These are phyloP conservation scores for Paramormyrops kingsleyae DNA, from an alignment of 2,113 vertebrate species.

Conservation along the genomic window DNA sequence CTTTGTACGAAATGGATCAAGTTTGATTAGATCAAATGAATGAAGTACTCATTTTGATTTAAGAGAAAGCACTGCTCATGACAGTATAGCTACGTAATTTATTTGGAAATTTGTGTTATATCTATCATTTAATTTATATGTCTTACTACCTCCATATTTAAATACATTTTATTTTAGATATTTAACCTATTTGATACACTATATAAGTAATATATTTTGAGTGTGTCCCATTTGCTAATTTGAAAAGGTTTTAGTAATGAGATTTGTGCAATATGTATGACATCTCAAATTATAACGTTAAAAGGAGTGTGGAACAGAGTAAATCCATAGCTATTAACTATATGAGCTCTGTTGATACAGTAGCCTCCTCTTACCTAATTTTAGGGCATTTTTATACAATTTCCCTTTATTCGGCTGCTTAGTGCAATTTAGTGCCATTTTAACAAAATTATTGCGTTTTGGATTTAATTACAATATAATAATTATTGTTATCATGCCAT, in stretches of 20 bases:
- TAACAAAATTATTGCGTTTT: not conserved
- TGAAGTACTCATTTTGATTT: not conserved
- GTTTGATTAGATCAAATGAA: not conserved
- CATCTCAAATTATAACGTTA: not conserved
- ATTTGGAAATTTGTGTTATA: conserved; percentile 9
- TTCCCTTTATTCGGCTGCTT: conserved; percentile 22
- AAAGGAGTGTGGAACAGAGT: conserved; percentile 13
- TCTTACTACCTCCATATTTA: conserved; percentile 34
- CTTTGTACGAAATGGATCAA: not conserved
- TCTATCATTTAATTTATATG: conserved; percentile 15
- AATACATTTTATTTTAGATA: conserved; percentile 28
- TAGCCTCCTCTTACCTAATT: conserved; percentile 21
- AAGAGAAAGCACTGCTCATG: conserved; percentile 2
- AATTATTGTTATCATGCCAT: not conserved
- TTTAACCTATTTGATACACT: conserved; percentile 35
- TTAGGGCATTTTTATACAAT: not conserved
- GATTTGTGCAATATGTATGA: conserved; percentile 3
- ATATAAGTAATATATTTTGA: conserved; percentile 22
- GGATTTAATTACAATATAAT: not conserved
- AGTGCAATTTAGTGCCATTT: not conserved
- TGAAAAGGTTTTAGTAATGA: conserved; percentile 17
- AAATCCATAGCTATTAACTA: conserved; percentile 23
- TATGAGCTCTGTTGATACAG: conserved; percentile 21
- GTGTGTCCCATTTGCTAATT: conserved; percentile 23
- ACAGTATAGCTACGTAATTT: not conserved